Percentiles rank a stretch among this genome's conserved stretches.
Conservation (phyloP, 2,797 vertebrate genomes). For the Onychomys leucogaster region DNA sequence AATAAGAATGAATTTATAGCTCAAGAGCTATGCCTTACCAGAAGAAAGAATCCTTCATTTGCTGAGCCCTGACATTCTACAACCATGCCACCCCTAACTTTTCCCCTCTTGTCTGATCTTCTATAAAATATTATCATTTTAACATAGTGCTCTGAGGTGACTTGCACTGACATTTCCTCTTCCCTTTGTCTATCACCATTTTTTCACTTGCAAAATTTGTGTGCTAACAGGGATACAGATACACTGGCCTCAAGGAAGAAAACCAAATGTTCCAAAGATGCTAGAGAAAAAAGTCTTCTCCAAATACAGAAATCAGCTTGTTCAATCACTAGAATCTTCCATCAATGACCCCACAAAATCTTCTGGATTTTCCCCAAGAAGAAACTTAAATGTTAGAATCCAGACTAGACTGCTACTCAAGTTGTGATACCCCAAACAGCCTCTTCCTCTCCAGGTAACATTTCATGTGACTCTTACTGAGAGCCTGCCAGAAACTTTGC, state of each 20-base stretch:
- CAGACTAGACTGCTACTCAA: background rate
- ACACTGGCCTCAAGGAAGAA: background rate
- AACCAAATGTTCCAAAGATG: background rate
- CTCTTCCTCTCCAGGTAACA: fast-evolving
- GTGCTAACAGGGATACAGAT: background rate
- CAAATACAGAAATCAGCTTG: background rate
- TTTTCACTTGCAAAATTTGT: background rate
- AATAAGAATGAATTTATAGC: background rate
- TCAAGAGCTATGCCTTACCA: background rate
- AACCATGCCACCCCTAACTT: background rate
- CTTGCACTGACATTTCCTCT: background rate
- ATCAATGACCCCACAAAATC: background rate
- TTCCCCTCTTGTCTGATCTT: background rate
- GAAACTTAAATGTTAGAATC: background rate
- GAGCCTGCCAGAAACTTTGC: background rate
- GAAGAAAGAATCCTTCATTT: background rate
- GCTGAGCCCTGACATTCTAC: background rate
- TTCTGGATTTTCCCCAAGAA: background rate
- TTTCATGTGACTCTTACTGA: background rate
- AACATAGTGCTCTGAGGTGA: background rate
- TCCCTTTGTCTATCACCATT: background rate
- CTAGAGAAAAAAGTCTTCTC: background rate
- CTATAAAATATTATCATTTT: background rate
- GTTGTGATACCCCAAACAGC: background rate
- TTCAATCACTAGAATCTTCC: background rate